Conservation (phyloP, 2,888 invertebrate genomes). For the Mimumesa dahlbomi region DNA sequence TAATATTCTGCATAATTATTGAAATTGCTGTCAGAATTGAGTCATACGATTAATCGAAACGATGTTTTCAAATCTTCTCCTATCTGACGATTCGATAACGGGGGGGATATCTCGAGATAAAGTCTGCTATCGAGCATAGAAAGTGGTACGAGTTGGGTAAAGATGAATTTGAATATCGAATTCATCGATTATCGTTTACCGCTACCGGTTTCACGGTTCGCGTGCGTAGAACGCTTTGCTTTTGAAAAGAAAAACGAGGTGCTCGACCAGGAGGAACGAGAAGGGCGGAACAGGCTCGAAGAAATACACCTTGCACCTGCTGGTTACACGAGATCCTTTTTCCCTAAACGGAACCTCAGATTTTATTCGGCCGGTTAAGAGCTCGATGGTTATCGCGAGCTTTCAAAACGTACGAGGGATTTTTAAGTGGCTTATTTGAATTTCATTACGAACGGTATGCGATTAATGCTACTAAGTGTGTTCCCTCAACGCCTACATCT, state of each 20-base stretch:
- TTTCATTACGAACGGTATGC: slow-evolving; percentile 1
- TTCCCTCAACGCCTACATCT: background rate
- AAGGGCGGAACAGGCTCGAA: slow-evolving; percentile 39
- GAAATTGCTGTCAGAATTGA: no score
- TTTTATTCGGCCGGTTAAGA: slow-evolving; percentile 41
- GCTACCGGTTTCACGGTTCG: slow-evolving; percentile 55
- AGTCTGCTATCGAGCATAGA: slow-evolving; percentile 30
- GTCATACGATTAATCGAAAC: no score
- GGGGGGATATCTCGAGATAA: slow-evolving; percentile 26
- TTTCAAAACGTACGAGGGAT: background rate
- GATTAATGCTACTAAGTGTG: background rate
- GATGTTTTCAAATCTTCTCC: slow-evolving; percentile 12
- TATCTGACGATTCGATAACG: slow-evolving; percentile 44
- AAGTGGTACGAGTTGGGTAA: slow-evolving; percentile 26
- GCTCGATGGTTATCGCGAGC: slow-evolving; percentile 13
- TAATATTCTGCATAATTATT: no score
- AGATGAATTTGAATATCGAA: slow-evolving; percentile 54
- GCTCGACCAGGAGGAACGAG: slow-evolving; percentile 27
- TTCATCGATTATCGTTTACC: slow-evolving; percentile 57
- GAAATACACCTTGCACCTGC: slow-evolving; percentile 58
- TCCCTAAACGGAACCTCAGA: slow-evolving; percentile 33
- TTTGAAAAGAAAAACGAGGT: slow-evolving; percentile 52
- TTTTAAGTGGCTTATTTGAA: slow-evolving; percentile 11
- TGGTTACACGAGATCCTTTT: slow-evolving; percentile 44
- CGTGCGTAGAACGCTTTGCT: slow-evolving; percentile 32